phyloP scores from a whole-genome alignment of 2,113 vertebrate species.

The Lota lota region DNA sequence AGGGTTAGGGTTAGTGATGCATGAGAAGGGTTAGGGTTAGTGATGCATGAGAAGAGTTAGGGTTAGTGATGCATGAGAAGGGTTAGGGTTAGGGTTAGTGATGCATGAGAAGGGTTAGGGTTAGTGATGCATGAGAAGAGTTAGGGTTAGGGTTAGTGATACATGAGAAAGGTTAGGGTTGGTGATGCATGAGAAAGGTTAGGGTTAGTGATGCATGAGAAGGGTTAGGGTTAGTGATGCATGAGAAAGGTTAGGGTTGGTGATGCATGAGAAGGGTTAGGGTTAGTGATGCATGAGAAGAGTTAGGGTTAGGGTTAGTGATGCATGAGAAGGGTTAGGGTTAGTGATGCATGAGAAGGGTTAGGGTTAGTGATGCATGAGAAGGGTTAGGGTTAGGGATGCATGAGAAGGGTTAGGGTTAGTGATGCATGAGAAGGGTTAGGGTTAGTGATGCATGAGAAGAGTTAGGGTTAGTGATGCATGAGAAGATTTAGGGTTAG shows the following conservation, averaged over 20 bases:
- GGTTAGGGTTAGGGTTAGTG: slow-evolving; percentile 17
- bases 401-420: too few relatives aligned
- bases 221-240: too few relatives aligned
- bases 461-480: too few relatives aligned
- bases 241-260: too few relatives aligned
- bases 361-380: slow-evolving; percentile 29
- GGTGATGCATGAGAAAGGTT: slow-evolving; percentile 26
- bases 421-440: slow-evolving; percentile 26
- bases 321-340: slow-evolving; percentile 19
- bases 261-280: slow-evolving; percentile 25
- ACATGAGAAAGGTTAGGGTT: slow-evolving; percentile 5
- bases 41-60: slow-evolving; percentile 1
- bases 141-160: slow-evolving; percentile 29
- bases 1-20: neutral
- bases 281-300: slow-evolving; percentile 29
- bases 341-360: slow-evolving; percentile 29
- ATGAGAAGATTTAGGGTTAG: too few relatives aligned
- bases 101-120: slow-evolving; percentile 19
- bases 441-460: slow-evolving; percentile 29
- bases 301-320: slow-evolving; percentile 9
- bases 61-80: neutral
- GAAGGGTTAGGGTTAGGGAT: too few relatives aligned
- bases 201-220: slow-evolving; percentile 29
- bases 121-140: slow-evolving; percentile 28
- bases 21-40: neutral